phyloP scores from a whole-genome alignment of 2,113 vertebrate species.

The Tretioscincus oriximinensis region DNA sequence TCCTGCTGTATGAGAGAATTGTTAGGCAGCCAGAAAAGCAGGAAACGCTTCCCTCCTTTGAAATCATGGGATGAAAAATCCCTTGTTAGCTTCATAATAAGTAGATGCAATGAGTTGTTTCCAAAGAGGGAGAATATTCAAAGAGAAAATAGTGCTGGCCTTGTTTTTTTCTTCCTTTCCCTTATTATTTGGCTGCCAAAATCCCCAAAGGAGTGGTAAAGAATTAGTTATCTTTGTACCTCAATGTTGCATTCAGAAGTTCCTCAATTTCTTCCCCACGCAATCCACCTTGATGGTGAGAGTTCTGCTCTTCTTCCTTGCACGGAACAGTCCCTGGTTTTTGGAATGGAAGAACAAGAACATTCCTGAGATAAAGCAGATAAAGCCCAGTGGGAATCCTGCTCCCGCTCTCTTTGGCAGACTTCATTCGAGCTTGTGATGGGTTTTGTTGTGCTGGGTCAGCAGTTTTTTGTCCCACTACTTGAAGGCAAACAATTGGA shows the following conservation, averaged over 20 bases:
- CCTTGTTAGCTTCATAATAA: background rate
- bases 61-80: background rate
- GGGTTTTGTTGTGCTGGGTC: slow-evolving; percentile 1
- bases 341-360: background rate
- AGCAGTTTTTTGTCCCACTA: slow-evolving; percentile 4
- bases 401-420: slow-evolving; percentile 5
- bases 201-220: background rate
- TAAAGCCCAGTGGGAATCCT: background rate
- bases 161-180: too few relatives aligned
- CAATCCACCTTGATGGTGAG: background rate
- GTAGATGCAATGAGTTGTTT: background rate
- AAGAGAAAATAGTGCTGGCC: background rate
- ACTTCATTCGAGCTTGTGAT: slow-evolving; percentile 9
- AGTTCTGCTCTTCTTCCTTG: background rate
- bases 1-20: background rate
- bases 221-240: too few relatives aligned
- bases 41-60: background rate
- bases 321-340: background rate
- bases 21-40: background rate
- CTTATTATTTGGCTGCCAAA: background rate
- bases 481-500: background rate
- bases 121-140: background rate
- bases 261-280: background rate
- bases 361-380: background rate
- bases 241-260: background rate